These are phyloP conservation scores for Trachurus trachurus DNA, from an alignment of 2,797 vertebrate species.

Conservation along the genomic window DNA sequence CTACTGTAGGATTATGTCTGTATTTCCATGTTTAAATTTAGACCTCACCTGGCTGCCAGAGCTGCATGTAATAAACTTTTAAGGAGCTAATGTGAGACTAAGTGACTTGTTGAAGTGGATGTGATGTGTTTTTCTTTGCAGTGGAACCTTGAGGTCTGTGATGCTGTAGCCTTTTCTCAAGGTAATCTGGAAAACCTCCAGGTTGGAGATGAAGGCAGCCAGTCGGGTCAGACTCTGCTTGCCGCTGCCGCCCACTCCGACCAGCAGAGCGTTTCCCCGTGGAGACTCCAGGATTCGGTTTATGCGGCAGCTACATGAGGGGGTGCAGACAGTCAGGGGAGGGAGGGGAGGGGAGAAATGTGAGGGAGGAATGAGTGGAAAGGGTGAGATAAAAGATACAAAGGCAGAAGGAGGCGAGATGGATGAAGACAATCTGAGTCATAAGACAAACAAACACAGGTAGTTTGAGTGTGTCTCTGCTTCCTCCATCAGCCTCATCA, in stretches of 20 bases:
- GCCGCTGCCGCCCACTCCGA: constrained; percentile 95
- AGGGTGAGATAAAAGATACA: constrained; percentile 46
- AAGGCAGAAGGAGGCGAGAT: constrained; percentile 12
- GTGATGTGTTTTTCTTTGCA: background rate
- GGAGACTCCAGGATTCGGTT: constrained; percentile 95
- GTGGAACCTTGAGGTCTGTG: constrained; percentile 91
- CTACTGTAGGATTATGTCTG: constrained; percentile 11
- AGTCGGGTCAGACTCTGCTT: constrained; percentile 97
- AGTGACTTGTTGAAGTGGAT: background rate
- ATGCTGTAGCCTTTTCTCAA: constrained; percentile 92
- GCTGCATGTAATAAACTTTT: background rate
- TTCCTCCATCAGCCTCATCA: constrained; percentile 1
- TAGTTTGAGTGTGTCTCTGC: constrained; percentile 12
- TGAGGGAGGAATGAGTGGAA: constrained; percentile 46
- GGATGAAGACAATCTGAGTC: constrained; percentile 63
- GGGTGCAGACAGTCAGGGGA: constrained; percentile 59
- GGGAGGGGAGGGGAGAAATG: constrained; percentile 19
- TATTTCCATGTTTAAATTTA: constrained; percentile 17
- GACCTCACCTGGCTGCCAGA: background rate
- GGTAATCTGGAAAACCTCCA: constrained; percentile 96
- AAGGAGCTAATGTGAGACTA: background rate
- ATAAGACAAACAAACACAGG: constrained; percentile 42
- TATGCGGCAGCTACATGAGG: constrained; percentile 90
- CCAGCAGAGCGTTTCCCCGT: constrained; percentile 91
- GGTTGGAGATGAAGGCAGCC: constrained; percentile 93